A percentile compares a stretch with the other conserved stretches of the same genome.
These are phyloP conservation scores for Otis tarda DNA, from an alignment of 2,113 vertebrate genomes.

Conservation along the genomic window DNA sequence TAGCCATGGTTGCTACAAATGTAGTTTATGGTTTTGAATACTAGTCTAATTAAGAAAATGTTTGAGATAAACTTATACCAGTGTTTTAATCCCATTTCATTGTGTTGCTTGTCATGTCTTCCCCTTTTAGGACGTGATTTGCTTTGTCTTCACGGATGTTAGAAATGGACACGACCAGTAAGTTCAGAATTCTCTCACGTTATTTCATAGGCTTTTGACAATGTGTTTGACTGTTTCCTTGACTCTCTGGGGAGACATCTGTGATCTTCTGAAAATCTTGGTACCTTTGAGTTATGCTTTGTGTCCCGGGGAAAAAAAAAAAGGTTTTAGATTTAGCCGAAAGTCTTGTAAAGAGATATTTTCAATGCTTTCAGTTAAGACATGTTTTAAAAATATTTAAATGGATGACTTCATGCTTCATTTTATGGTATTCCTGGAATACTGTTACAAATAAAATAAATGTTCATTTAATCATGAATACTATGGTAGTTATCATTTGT, in stretches of 20 bases:
- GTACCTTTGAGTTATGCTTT: not conserved
- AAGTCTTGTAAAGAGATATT: conserved; percentile 16
- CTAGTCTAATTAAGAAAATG: not conserved
- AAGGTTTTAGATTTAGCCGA: not conserved
- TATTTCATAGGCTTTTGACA: not conserved
- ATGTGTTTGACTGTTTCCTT: conserved; percentile 4
- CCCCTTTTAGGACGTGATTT: not conserved
- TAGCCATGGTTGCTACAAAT: not conserved
- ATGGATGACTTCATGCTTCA: conserved; percentile 61
- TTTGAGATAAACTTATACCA: not conserved
- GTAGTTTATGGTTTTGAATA: not conserved
- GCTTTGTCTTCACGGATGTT: not conserved
- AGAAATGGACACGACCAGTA: not conserved
- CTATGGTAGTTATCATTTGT: conserved; percentile 49
- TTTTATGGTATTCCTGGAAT: conserved; percentile 69
- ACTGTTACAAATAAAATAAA: conserved; percentile 66
- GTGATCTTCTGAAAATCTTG: conserved; percentile 5
- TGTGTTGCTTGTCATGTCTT: not conserved
- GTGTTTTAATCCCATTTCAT: not conserved
- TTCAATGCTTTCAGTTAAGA: conserved; percentile 51
- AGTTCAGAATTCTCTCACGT: conserved; percentile 25
- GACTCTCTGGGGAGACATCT: not conserved
- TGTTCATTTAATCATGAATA: conserved; percentile 54
- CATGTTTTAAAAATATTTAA: conserved; percentile 67
- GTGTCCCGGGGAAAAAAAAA: not conserved